These are phyloP conservation scores for Zaprionus lachaisei DNA, from an alignment of 1,140 invertebrate species.

Conservation along the genomic window DNA sequence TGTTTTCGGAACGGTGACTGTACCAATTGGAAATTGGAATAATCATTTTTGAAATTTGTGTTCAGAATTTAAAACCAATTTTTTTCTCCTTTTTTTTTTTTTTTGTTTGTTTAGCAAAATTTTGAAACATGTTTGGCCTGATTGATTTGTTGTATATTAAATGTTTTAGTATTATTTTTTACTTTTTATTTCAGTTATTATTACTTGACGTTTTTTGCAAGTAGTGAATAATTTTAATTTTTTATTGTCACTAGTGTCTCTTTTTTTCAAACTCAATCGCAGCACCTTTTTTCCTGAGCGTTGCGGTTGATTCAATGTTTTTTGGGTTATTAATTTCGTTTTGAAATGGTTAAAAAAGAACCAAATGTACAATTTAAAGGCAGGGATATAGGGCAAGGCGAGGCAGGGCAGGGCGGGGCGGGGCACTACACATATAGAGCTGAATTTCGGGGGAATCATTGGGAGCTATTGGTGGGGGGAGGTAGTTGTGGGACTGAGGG, in stretches of 20 bases:
- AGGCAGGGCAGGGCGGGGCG: conserved; percentile 10
- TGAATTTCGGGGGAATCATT: neutral
- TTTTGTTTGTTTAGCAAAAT: conserved; percentile 73
- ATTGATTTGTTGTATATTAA: conserved; percentile 84
- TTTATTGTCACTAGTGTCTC: conserved; percentile 84
- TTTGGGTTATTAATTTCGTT: conserved; percentile 33
- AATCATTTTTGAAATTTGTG: conserved; percentile 8
- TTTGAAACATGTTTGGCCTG: conserved; percentile 85
- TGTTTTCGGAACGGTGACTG: conserved; percentile 4
- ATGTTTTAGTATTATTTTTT: conserved; percentile 65
- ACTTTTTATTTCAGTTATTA: conserved; percentile 45
- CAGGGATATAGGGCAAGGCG: conserved; percentile 4
- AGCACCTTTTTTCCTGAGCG: conserved; percentile 74
- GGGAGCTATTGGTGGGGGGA: conserved; percentile 1
- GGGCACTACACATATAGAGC: neutral
- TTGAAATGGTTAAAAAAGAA: conserved; percentile 40
- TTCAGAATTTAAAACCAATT: conserved; percentile 26
- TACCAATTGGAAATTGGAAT: conserved; percentile 25
- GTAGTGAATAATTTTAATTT: conserved; percentile 60
- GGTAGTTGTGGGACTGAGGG: conserved; percentile 5
- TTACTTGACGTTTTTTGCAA: conserved; percentile 59
- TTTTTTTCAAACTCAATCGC: conserved; percentile 83
- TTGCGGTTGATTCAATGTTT: conserved; percentile 57
- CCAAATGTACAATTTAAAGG: conserved; percentile 51
- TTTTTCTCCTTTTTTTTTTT: conserved; percentile 30